Base-by-base conservation (phyloP, 2,888 invertebrate species). In the Oscheius sp. region DNA sequence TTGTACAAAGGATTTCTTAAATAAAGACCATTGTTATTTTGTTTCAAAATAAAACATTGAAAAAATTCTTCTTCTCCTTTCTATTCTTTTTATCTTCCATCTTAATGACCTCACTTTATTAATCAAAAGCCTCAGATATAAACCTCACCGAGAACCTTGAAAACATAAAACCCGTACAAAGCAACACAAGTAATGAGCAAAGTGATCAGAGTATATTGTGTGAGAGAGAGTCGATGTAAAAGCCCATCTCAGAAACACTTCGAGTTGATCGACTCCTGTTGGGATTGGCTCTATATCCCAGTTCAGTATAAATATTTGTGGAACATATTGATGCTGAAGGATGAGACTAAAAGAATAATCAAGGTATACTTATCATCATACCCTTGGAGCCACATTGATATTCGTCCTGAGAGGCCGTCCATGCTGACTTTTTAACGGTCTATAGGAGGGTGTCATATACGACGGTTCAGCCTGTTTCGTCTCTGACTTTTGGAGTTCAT, bases 391-490 rank as follows among this genome's bases (percentile, higher is more conserved):
- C 22, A 95, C 95, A 89, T 96, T 94, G 88, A 96, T 96, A 89
- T 96, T 96, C 81, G 96, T 96, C 87, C 96, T 90, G 79, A 96
- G 91, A 67, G 95, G 92, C 82, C 96, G 91, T 89, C 95, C 94
- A 88, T 95, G 92, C 73, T 95, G 90, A 64, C 93, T 92, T 88
- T 94, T 94, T 56, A 93, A 92, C 68, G 95, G 95, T 86, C 96
- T 90, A 89, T 92, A 94, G 90, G 73, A 67, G 5, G 77, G 77
- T 82, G 93, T 94, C 87, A 96, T 90, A 45, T 69, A 77, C 0
- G 74, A 72, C 14, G 84, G 79, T 32, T 73, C 72, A 2, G 70
- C 45, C 61, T 81, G 78, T 62, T 84, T 82, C 6, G 51, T 69
- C 49, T 80, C 82, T 3, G 82, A 80, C 45, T 83, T 80, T 49